These are phyloP conservation scores for Talpa occidentalis DNA, from an alignment of 2,113 vertebrate species.

Conservation along the genomic window DNA sequence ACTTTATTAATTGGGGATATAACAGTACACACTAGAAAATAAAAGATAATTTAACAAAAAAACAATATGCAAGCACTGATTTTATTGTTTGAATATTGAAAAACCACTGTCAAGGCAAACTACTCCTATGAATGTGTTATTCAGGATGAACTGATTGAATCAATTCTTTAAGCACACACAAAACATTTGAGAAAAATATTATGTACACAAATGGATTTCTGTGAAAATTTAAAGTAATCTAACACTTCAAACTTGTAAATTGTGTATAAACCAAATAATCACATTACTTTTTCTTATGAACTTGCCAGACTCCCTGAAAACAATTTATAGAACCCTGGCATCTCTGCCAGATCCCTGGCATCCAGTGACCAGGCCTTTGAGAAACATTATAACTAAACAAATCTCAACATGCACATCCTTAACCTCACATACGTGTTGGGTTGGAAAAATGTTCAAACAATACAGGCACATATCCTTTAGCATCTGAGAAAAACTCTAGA, in stretches of 20 bases:
- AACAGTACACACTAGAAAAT: not conserved
- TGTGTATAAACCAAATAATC: not conserved
- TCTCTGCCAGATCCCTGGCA: not conserved
- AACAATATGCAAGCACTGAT: not conserved
- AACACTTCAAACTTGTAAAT: not conserved
- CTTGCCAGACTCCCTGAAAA: not conserved
- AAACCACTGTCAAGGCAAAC: not conserved
- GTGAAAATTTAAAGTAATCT: not conserved
- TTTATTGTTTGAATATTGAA: constrained; percentile 28
- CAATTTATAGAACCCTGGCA: not conserved
- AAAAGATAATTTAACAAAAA: not conserved
- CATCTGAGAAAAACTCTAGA: not conserved
- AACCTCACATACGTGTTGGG: not conserved
- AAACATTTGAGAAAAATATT: not conserved
- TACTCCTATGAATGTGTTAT: not conserved
- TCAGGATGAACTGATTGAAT: not conserved
- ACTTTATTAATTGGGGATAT: not conserved
- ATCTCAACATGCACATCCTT: not conserved
- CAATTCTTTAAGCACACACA: not conserved
- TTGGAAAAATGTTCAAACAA: not conserved
- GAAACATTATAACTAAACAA: not conserved
- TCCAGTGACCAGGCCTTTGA: not conserved
- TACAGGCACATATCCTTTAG: not conserved
- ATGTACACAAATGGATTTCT: not conserved
- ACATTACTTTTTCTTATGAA: not conserved